Conservation (phyloP, 2,113 vertebrate genomes). For the Chionis minor region DNA sequence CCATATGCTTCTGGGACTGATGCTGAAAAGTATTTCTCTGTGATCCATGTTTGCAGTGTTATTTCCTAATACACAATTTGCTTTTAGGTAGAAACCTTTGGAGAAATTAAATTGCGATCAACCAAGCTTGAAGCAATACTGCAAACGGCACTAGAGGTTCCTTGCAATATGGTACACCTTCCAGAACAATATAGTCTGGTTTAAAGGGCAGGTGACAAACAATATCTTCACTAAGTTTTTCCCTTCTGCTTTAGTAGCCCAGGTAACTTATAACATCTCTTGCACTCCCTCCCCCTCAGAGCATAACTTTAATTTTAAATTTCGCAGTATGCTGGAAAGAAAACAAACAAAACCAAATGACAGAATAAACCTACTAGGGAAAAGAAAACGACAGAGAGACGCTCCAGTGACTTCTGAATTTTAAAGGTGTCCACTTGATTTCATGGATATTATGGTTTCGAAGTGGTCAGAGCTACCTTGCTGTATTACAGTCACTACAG, state of each 20-base stretch:
- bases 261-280: background rate
- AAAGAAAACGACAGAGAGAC: background rate
- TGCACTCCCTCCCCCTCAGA: background rate
- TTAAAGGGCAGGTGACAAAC: background rate
- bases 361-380: background rate
- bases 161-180: background rate
- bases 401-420: background rate
- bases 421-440: background rate
- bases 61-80: background rate
- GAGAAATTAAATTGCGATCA: background rate
- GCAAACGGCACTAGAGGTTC: background rate
- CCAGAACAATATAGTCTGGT: background rate
- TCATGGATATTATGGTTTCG: background rate
- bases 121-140: background rate
- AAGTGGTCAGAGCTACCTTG: background rate
- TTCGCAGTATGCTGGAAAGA: background rate
- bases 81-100: background rate
- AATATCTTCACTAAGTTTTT: background rate
- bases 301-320: background rate
- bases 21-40: fast-evolving
- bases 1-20: background rate
- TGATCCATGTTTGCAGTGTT: background rate
- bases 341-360: background rate
- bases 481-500: background rate
- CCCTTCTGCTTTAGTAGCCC: background rate